Percentiles rank a stretch among this genome's conserved stretches.
These are phyloP conservation scores for Etheostoma cragini DNA, from an alignment of 2,113 vertebrate genomes.

Conservation along the genomic window DNA sequence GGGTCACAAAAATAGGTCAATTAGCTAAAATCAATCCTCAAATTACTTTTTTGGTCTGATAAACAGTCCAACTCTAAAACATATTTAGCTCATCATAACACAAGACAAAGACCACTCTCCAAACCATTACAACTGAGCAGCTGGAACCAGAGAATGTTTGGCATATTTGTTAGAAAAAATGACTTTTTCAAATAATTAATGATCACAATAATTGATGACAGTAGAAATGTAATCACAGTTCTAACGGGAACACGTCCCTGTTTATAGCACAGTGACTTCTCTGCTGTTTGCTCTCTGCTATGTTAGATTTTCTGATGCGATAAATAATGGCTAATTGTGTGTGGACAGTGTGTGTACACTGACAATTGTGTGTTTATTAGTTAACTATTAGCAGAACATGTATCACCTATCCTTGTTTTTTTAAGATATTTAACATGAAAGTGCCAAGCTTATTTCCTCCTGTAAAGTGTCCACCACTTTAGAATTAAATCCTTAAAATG, in stretches of 20 bases:
- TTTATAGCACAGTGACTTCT: background rate
- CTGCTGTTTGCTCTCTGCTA: background rate
- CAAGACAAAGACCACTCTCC: background rate
- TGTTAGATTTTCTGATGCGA: slow-evolving; percentile 7
- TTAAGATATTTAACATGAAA: background rate
- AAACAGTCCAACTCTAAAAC: background rate
- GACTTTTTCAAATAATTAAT: background rate
- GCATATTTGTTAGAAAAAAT: background rate
- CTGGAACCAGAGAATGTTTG: background rate
- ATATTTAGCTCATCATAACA: background rate
- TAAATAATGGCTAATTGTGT: slow-evolving; percentile 17
- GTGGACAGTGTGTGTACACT: slow-evolving; percentile 11
- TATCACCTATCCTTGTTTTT: background rate
- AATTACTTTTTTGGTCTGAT: background rate
- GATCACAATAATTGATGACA: background rate
- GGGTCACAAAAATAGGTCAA: background rate
- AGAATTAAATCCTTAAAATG: background rate
- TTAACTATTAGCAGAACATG: background rate
- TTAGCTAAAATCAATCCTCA: background rate
- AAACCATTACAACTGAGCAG: background rate
- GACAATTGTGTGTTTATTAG: background rate
- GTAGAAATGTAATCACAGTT: background rate
- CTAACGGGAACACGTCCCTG: background rate
- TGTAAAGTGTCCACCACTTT: background rate
- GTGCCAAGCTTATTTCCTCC: background rate